Conservation (phyloP, 1,140 invertebrate genomes). For the Meloidogyne chitwoodi region DNA sequence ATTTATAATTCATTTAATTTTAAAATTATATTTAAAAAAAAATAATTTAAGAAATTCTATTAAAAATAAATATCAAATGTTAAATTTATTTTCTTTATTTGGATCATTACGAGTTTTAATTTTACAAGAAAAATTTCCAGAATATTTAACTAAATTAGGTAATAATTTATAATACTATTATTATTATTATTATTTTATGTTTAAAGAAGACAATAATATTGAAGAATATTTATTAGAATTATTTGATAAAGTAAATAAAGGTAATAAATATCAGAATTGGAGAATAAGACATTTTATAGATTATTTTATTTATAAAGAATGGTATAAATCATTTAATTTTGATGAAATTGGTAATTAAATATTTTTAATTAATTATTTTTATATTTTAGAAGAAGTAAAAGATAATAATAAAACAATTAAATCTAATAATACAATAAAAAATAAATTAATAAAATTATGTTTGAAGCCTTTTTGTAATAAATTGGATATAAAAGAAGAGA, state of each 20-base stretch:
- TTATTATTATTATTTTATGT: background rate
- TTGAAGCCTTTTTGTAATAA: no score
- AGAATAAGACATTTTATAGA: background rate
- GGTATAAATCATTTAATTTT: background rate
- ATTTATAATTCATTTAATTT: no score
- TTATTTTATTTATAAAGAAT: background rate
- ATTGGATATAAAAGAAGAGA: no score
- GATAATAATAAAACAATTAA: no score
- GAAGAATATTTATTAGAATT: background rate
- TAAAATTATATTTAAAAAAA: no score
- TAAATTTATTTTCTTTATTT: background rate
- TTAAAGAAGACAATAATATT: background rate
- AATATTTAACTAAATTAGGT: background rate
- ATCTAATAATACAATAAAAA: no score
- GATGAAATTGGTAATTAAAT: background rate
- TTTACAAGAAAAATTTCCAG: background rate
- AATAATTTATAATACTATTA: background rate
- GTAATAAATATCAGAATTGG: background rate
- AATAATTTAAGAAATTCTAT: no score
- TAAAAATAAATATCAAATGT: no score
- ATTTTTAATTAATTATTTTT: no score
- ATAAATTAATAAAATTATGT: no score
- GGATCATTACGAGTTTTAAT: background rate
- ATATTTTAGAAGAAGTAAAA: no score
- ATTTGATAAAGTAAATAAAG: background rate